Percentiles rank a stretch among this genome's conserved stretches.
Conservation (phyloP, 2,113 vertebrate genomes). For the Xerus inauris region DNA sequence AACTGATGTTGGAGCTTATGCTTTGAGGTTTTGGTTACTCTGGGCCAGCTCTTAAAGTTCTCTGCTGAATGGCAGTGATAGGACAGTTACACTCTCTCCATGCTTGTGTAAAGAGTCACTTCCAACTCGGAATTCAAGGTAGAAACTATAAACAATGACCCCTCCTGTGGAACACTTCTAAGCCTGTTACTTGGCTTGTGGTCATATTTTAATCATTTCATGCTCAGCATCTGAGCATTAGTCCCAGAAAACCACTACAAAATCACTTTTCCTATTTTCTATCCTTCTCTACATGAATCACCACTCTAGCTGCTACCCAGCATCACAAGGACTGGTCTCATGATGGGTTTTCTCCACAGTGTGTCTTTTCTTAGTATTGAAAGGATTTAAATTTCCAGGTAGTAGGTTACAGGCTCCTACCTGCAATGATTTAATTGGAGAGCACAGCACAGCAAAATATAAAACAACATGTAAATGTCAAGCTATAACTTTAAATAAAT, state of each 20-base stretch:
- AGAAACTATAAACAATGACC: background rate
- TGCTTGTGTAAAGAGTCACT: background rate
- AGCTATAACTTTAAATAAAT: slow-evolving; percentile 17
- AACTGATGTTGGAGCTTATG: background rate
- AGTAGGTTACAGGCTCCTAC: slow-evolving; percentile 2
- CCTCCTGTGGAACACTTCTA: background rate
- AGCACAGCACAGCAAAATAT: slow-evolving; percentile 6
- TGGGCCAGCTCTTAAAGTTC: background rate
- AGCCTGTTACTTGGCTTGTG: background rate
- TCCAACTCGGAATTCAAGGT: background rate
- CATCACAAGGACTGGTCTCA: background rate
- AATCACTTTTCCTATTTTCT: background rate
- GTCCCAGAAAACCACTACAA: background rate
- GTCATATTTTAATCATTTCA: background rate
- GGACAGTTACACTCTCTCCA: background rate
- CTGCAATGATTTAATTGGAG: slow-evolving; percentile 16
- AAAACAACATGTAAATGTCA: slow-evolving; percentile 36
- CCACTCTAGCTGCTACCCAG: background rate
- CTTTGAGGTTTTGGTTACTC: background rate
- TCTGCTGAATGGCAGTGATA: background rate
- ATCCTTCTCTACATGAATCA: background rate
- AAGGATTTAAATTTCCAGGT: background rate
- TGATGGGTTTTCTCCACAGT: background rate
- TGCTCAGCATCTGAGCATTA: background rate
- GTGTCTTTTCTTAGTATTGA: background rate